These are phyloP conservation scores for Pristionchus exspectatus DNA, from an alignment of 2,888 invertebrate genomes.

Conservation along the genomic window DNA sequence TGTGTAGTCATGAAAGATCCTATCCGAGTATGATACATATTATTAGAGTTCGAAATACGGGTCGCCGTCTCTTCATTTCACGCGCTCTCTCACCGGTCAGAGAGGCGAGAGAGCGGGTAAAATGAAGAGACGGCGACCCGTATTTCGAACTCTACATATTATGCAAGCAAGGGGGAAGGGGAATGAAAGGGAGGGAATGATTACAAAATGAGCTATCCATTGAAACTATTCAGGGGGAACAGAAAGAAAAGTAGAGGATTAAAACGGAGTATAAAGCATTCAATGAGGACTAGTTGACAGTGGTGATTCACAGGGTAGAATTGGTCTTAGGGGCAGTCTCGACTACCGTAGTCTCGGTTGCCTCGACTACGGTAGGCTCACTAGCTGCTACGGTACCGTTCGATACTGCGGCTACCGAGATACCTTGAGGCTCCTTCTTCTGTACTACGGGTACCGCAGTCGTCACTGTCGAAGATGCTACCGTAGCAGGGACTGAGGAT, in stretches of 20 bases:
- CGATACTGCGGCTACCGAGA: not conserved
- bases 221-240: conserved; percentile 1
- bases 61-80: no score
- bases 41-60: no score
- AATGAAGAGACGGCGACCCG: no score
- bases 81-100: no score
- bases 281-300: not conserved
- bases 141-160: no score
- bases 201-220: not conserved
- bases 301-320: conserved; percentile 12
- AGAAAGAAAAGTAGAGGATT: not conserved
- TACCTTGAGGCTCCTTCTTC: conserved; percentile 24
- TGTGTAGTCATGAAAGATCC: conserved; percentile 41
- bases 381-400: not conserved
- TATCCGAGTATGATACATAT: conserved; percentile 41
- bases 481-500: not conserved
- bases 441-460: not conserved
- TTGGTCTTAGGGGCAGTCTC: not conserved
- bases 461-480: not conserved
- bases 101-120: no score
- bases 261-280: conserved; percentile 42
- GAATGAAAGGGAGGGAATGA: not conserved
- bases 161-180: conserved; percentile 24
- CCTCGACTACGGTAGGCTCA: not conserved
- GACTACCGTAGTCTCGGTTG: not conserved